Evolutionary conservation across 1,140 invertebrate genomes (phyloP), one percentile per base, ranked within the genome.

Genomic region (Callitettix versicolor): DNA sequence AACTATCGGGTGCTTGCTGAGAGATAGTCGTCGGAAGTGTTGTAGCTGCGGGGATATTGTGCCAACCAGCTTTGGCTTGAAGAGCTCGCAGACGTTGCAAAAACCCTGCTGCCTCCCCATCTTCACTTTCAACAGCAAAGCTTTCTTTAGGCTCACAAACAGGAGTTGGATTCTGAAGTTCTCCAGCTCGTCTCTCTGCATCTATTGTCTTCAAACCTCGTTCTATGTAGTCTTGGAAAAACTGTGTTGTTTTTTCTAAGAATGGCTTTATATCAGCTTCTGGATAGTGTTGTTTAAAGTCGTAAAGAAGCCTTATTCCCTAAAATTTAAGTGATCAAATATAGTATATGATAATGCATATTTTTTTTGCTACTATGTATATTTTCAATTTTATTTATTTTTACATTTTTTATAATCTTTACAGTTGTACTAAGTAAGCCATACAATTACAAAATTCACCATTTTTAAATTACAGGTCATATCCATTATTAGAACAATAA

Each of bases 141-240:
- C 3, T 42, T 4, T 3, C 3, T 20, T 3, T 17, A 42, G n/a
- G 40, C 12, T 17, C n/a, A 21, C 15, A 3, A 9, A 46, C 43
- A 14, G 14, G 43, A 15, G 18, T 18, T 43, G 2, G 15, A 20
- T 22, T 12, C 12, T 44, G 49, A 12, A 24, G 33, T 1, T 41
- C 42, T 1, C 22, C 38, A 5, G 26, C n/a, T 12, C 44, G 26
- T 18, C 46, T 36, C 14, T 55, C 54, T 17, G 36, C 53, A 55
- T 86, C 88, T 36, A 95, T 90, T 55, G 86, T 82, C 50, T 82
- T 80, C 34, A 97, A 73, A 3, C 91, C 89, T 55, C 87, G 78
- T 65, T 91, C 84, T 62, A 97, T 91, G 66, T 91, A 96, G 62
- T 90, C 86, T 70, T 92, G 88, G 73, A 97, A 95, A 68, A 87